A percentile compares a stretch with the other conserved stretches of the same genome.
phyloP scores from a whole-genome alignment of 1,140 invertebrate genomes.

The Saccostrea cuccullata region DNA sequence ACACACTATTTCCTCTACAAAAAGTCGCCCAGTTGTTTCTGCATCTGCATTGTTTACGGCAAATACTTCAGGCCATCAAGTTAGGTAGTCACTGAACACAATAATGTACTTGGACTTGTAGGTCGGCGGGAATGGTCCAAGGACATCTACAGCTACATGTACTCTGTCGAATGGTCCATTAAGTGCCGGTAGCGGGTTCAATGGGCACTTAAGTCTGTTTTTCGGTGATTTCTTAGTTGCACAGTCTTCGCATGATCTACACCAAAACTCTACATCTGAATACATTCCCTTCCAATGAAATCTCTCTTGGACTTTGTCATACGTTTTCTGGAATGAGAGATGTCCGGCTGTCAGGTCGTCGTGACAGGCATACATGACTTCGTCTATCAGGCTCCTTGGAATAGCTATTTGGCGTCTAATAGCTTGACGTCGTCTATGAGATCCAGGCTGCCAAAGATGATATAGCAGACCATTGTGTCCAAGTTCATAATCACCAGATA shows the following conservation, averaged over 20 bases:
- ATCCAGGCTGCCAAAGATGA: conserved; percentile 10
- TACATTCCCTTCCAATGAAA: background rate
- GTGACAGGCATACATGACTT: conserved; percentile 37
- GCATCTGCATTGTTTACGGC: no score
- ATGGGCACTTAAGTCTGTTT: background rate
- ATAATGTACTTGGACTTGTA: conserved; percentile 58
- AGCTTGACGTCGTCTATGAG: background rate
- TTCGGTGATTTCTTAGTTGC: no score
- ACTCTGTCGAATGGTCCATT: conserved; percentile 43
- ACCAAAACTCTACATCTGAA: no score
- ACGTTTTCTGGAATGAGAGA: conserved; percentile 41
- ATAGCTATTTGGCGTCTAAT: background rate
- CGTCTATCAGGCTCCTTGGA: conserved; percentile 4
- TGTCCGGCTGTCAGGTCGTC: conserved; percentile 49
- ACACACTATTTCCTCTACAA: no score
- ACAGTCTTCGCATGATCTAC: no score
- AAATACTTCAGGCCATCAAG: no score
- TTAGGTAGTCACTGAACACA: no score
- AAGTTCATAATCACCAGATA: conserved; percentile 30
- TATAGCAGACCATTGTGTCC: background rate
- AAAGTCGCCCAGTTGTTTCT: no score
- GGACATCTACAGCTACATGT: conserved; percentile 47
- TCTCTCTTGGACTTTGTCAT: conserved; percentile 43
- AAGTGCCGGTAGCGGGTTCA: conserved; percentile 10
- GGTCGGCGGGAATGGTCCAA: conserved; percentile 47